phyloP scores from a whole-genome alignment of 2,888 invertebrate species.

The Hypomecis atomaria region DNA sequence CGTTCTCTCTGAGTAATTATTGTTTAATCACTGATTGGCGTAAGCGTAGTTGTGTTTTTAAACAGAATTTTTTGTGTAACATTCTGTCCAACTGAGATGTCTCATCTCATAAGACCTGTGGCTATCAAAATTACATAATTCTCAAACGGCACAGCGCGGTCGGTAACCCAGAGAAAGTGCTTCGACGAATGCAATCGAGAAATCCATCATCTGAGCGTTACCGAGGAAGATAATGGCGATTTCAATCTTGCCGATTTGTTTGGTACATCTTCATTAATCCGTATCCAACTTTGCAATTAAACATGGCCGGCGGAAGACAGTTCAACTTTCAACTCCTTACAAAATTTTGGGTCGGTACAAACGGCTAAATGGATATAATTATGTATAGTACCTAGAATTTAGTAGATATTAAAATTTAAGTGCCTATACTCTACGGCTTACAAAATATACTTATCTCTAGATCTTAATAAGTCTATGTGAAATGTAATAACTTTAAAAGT shows the following conservation, averaged over 20 bases:
- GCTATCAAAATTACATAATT: slow-evolving; percentile 51
- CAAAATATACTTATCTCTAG: too few species aligned
- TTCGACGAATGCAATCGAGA: slow-evolving; percentile 63
- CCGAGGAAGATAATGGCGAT: slow-evolving; percentile 57
- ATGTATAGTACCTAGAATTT: too few species aligned
- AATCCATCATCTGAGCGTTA: slow-evolving; percentile 59
- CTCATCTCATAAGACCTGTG: too few species aligned
- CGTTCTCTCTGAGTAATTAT: too few species aligned
- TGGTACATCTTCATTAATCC: slow-evolving; percentile 44
- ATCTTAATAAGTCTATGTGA: too few species aligned
- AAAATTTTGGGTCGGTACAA: slow-evolving; percentile 2
- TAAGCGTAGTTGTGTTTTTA: too few species aligned
- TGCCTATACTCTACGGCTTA: not conserved
- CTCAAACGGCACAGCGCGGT: slow-evolving; percentile 43
- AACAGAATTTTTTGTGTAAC: too few species aligned
- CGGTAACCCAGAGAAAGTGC: slow-evolving; percentile 69
- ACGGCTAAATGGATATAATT: not conserved
- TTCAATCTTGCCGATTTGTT: slow-evolving; percentile 56
- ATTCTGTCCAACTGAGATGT: too few species aligned
- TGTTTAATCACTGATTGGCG: too few species aligned
- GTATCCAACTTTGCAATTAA: slow-evolving; percentile 42
- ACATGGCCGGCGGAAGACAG: slow-evolving; percentile 27
- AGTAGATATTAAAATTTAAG: not conserved
- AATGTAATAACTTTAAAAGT: too few species aligned
- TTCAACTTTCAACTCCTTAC: slow-evolving; percentile 22